Conservation (phyloP, 2,888 invertebrate species). For the Limnephilus lunatus region DNA sequence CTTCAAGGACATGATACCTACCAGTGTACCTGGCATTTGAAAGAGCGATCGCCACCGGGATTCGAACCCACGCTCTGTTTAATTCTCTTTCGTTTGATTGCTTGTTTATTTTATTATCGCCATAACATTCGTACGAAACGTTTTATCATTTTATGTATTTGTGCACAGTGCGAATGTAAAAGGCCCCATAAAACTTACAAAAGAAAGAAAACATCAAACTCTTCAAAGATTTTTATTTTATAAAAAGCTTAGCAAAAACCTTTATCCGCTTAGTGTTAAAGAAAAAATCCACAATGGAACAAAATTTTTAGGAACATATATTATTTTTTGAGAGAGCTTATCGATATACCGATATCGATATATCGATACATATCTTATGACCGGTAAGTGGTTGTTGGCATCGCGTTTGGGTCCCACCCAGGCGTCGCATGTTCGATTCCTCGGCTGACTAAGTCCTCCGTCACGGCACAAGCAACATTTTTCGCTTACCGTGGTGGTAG, state of each 20-base stretch:
- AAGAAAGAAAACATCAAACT: neutral
- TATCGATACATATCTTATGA: too few relatives aligned
- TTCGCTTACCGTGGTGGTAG: too few relatives aligned
- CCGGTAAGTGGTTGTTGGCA: too few relatives aligned
- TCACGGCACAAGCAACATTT: too few relatives aligned
- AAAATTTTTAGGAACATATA: too few relatives aligned
- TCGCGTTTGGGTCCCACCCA: too few relatives aligned
- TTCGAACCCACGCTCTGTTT: slow-evolving; percentile 28
- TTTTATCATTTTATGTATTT: neutral
- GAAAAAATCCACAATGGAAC: too few relatives aligned
- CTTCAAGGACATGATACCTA: slow-evolving; percentile 23
- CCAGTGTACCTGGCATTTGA: neutral
- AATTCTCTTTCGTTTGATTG: slow-evolving; percentile 26
- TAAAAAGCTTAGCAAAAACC: neutral
- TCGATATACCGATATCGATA: too few relatives aligned
- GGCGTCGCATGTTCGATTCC: too few relatives aligned
- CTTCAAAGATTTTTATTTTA: neutral
- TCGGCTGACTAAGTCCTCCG: too few relatives aligned
- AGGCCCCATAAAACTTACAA: neutral
- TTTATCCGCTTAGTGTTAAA: neutral
- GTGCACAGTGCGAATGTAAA: neutral
- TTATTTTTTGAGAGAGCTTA: too few relatives aligned
- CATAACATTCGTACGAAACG: neutral
- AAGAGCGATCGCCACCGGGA: slow-evolving; percentile 33
- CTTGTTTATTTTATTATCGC: slow-evolving; percentile 15